Evolutionary conservation across 2,113 vertebrate genomes (phyloP).

Genomic region (Trogon surrucura): DNA sequence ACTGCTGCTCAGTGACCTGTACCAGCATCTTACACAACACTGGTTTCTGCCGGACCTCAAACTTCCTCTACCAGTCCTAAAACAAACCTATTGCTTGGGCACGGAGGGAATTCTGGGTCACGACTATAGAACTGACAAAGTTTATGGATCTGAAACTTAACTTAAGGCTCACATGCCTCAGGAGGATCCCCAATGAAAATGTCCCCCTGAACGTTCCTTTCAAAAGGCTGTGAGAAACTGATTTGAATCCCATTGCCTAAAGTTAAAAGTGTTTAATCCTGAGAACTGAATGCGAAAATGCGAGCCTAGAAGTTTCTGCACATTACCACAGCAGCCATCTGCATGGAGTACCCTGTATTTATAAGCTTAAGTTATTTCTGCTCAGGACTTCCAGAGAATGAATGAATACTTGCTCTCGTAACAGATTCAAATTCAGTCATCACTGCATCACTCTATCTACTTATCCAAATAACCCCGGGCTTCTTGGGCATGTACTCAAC

Average conservation of each 20-base stretch:
- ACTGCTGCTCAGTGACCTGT: not conserved
- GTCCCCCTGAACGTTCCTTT: not conserved
- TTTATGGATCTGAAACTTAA: not conserved
- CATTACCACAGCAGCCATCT: not conserved
- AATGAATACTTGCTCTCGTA: conserved; percentile 20
- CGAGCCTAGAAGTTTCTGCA: not conserved
- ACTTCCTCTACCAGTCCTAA: not conserved
- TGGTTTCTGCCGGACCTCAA: not conserved
- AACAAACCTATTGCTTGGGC: not conserved
- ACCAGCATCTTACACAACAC: not conserved
- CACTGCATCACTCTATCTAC: not conserved
- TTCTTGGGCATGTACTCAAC: conserved; percentile 39
- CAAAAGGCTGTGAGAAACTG: not conserved
- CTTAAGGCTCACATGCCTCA: not conserved
- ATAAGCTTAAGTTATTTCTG: conserved; percentile 25
- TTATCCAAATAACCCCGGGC: conserved; percentile 41
- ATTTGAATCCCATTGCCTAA: not conserved
- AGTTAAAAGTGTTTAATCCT: not conserved
- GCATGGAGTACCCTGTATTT: not conserved
- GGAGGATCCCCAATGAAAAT: not conserved
- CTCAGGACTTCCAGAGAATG: conserved; percentile 13
- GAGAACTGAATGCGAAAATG: not conserved
- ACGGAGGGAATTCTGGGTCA: not conserved
- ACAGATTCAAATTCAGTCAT: conserved; percentile 59
- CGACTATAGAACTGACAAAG: not conserved